Evolutionary conservation across 2,888 invertebrate species (phyloP).

Genomic region (Ectemnius continuus): DNA sequence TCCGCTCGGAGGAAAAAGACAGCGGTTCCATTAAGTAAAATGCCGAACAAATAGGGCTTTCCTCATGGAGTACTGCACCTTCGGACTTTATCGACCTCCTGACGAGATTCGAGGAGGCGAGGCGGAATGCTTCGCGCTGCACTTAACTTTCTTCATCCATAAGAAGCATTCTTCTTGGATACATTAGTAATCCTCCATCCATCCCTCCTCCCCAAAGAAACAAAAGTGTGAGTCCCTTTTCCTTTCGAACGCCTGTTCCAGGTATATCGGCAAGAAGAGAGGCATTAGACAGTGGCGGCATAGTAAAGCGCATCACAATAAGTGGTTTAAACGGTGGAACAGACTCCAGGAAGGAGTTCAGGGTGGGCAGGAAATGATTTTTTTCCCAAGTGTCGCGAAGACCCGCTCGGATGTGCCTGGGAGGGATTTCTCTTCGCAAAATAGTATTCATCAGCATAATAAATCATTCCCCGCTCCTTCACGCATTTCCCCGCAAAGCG

Average conservation of each 20-base stretch:
- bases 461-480: conserved; percentile 47
- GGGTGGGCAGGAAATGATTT: too few relatives aligned
- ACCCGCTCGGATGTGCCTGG: too few relatives aligned
- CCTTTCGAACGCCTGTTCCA: not conserved
- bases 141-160: conserved; percentile 41
- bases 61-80: conserved; percentile 39
- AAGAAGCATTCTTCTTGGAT: conserved; percentile 11
- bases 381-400: too few relatives aligned
- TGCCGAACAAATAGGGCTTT: conserved; percentile 63
- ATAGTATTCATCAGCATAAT: conserved; percentile 46
- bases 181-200: conserved; percentile 8
- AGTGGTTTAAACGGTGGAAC: too few relatives aligned
- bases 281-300: too few relatives aligned
- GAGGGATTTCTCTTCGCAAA: too few relatives aligned
- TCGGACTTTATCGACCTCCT: conserved; percentile 48
- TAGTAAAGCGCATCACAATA: too few relatives aligned
- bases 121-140: conserved; percentile 42
- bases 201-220: not conserved
- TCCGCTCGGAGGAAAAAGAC: conserved; percentile 56
- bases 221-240: not conserved
- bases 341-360: too few relatives aligned
- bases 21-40: conserved; percentile 64
- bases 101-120: conserved; percentile 55
- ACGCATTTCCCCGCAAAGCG: conserved; percentile 29
- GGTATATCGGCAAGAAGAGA: too few relatives aligned